Percentiles rank a stretch among this genome's conserved stretches.
phyloP scores from a whole-genome alignment of 2,797 vertebrate species.

The Gambusia yucatana region DNA sequence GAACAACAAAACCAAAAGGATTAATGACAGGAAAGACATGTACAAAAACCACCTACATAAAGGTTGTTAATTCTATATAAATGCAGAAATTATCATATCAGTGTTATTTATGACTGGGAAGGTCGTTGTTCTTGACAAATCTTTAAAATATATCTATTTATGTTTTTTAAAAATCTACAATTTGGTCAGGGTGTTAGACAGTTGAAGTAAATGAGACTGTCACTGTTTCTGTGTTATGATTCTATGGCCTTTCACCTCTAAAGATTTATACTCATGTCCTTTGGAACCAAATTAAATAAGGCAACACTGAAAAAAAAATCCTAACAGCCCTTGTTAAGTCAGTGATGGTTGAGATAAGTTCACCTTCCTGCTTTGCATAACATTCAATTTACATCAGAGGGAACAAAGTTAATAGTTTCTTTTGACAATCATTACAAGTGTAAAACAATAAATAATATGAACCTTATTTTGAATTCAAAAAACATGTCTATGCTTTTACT shows the following conservation, averaged over 20 bases:
- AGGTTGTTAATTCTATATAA: neutral
- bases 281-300: neutral
- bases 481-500: too few relatives aligned
- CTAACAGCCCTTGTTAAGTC: neutral
- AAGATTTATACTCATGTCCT: neutral
- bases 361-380: neutral
- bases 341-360: neutral
- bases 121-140: neutral
- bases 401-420: too few relatives aligned
- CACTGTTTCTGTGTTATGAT: neutral
- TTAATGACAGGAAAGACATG: neutral
- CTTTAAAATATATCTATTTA: neutral
- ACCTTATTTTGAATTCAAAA: too few relatives aligned
- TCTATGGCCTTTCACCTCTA: neutral
- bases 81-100: neutral
- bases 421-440: too few relatives aligned
- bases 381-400: too few relatives aligned
- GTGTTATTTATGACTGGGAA: neutral
- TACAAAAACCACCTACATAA: neutral
- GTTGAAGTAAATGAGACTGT: neutral
- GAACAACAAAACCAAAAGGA: neutral
- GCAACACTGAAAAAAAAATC: neutral
- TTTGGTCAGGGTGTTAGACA: neutral
- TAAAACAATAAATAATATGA: too few relatives aligned
- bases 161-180: neutral